Conservation (phyloP, 2,113 vertebrate genomes). For the Tauraco erythrolophus region DNA sequence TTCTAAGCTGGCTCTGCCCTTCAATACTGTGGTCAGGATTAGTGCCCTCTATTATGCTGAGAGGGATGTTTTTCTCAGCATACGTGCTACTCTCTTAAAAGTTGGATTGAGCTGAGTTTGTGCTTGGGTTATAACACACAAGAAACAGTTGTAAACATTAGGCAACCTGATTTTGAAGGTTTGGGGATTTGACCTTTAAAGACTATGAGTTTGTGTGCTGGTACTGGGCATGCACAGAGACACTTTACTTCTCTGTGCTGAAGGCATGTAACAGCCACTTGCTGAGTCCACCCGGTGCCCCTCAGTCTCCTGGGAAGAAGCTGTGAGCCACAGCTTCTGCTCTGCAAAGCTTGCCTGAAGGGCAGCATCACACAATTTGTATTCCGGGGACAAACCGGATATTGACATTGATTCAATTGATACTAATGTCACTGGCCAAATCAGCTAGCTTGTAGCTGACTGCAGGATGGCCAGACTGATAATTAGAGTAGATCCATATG, state of each 20-base stretch:
- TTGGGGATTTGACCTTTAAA: background rate
- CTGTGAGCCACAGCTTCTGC: background rate
- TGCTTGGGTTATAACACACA: background rate
- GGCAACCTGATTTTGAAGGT: background rate
- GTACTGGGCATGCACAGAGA: background rate
- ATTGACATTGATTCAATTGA: constrained; percentile 31
- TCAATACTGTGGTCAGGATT: background rate
- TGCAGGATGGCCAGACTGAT: constrained; percentile 18
- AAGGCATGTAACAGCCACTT: background rate
- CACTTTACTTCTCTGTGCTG: background rate
- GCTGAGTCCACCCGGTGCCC: background rate
- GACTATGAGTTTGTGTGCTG: background rate
- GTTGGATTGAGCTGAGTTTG: background rate
- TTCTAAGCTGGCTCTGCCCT: background rate
- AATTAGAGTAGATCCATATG: constrained; percentile 47
- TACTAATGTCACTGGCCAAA: constrained; percentile 9
- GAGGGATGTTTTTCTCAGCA: background rate
- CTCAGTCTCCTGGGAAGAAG: background rate
- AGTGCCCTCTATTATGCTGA: background rate
- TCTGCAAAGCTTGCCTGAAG: background rate
- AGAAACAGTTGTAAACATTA: background rate
- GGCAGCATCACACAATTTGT: background rate
- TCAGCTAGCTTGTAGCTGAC: constrained; percentile 9
- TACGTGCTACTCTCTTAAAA: background rate
- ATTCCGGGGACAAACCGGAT: background rate